phyloP scores from a whole-genome alignment of 2,113 vertebrate species.

The Sus scrofa region T2T-Sscrofa CM000819.6:82181501-82182000 shows the following conservation, averaged over 20 bases:
- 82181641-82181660: constrained; percentile 94
- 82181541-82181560: constrained; percentile 93
- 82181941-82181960: constrained; percentile 85
- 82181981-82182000: neutral
- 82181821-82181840: constrained; percentile 94
- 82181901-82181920: constrained; percentile 87
- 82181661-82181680: constrained; percentile 96
- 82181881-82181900: constrained; percentile 93
- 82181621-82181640: constrained; percentile 92
- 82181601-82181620: constrained; percentile 94
- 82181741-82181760: constrained; percentile 99
- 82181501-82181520: constrained; percentile 93
- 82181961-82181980: constrained; percentile 72
- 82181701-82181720: constrained; percentile 95
- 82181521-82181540: constrained; percentile 93
- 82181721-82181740: constrained; percentile 99
- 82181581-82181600: constrained; percentile 94
- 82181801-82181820: constrained; percentile 95
- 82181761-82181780: constrained; percentile 97
- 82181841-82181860: constrained; percentile 92
- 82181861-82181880: constrained; percentile 94
- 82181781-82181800: constrained; percentile 99
- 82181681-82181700: constrained; percentile 97
- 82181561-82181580: constrained; percentile 93
- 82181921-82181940: constrained; percentile 80